Percentiles rank a stretch among this genome's conserved stretches.
These are phyloP conservation scores for Anas platyrhynchos DNA, from an alignment of 2,113 vertebrate genomes.

Conservation along the genomic window DNA sequence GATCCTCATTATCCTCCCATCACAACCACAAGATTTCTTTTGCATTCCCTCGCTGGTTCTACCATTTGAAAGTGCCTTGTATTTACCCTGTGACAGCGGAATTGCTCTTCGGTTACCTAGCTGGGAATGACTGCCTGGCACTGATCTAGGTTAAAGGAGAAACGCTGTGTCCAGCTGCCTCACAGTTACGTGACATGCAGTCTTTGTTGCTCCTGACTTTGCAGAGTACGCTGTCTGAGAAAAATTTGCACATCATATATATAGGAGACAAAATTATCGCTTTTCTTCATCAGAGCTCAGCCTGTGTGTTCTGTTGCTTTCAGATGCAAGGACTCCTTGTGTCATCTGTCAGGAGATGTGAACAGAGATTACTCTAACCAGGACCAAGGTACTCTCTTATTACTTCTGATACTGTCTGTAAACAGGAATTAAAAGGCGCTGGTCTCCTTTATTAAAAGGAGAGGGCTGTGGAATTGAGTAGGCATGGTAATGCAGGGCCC, in stretches of 20 bases:
- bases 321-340: neutral
- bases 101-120: neutral
- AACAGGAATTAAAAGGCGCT: conserved; percentile 2
- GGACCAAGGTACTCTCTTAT: neutral
- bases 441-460: neutral
- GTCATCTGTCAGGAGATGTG: neutral
- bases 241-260: neutral
- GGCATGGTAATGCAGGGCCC: neutral
- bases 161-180: neutral
- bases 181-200: neutral
- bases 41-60: neutral
- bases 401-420: neutral
- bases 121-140: neutral
- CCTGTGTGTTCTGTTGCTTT: neutral
- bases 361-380: neutral
- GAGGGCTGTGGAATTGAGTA: neutral
- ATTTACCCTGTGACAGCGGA: neutral
- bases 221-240: neutral
- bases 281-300: neutral
- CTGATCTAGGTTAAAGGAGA: neutral
- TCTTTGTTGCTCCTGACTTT: neutral
- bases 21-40: neutral
- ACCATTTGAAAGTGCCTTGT: neutral
- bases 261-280: neutral
- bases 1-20: neutral